Base-by-base conservation (phyloP, 2,113 vertebrate species). In the Pongo pygmaeus region DNA sequence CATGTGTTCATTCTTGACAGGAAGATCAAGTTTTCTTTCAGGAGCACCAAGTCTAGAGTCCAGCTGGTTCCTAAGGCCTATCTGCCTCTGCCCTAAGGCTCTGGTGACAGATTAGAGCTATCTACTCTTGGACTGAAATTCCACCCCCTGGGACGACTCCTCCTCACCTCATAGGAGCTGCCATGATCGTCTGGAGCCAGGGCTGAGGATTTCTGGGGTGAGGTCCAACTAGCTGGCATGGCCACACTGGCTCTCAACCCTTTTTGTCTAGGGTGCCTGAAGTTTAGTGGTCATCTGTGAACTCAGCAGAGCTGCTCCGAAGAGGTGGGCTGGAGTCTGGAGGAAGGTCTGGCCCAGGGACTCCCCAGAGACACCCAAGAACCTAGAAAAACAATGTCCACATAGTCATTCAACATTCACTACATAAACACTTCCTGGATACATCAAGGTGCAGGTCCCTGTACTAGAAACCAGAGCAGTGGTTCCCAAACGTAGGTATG, bases 141-240 rank as follows among this genome's bases (percentile, higher is more conserved):
- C 48, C 40, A 69, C 55, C 52, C 52, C 50, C 40, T 9, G 35
- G 67, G 17, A 83, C 25, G 77, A 22, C 20, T 57, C 52, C 18
- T 93, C 8, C 94, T 96, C 38, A 98, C 97, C 97, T 96, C 80
- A 86, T 6, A 64, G 13, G 52, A 92, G 48, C 57, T 67, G 2
- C 89, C 69, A n/a, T 0, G 2, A 75, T 95, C 84, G 84, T 94
- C 96, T 95, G 48, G 40, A 89, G n/a, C 16, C 61, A 84, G n/a
- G 5, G 17, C 12, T 52, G 43, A 59, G 40, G 38, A 57, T 93
- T 81, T 91, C 46, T 52, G 86, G 38, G 32, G 8, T 69, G 80
- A 84, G 25, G 74, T 90, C 87, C 55, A 35, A 30, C 55, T 69
- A 92, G 84, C 20, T 84, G 88, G 32, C 94, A 96, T 90, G 20